These are phyloP conservation scores for Azemiops feae DNA, from an alignment of 2,113 vertebrate species.

Conservation along the genomic window DNA sequence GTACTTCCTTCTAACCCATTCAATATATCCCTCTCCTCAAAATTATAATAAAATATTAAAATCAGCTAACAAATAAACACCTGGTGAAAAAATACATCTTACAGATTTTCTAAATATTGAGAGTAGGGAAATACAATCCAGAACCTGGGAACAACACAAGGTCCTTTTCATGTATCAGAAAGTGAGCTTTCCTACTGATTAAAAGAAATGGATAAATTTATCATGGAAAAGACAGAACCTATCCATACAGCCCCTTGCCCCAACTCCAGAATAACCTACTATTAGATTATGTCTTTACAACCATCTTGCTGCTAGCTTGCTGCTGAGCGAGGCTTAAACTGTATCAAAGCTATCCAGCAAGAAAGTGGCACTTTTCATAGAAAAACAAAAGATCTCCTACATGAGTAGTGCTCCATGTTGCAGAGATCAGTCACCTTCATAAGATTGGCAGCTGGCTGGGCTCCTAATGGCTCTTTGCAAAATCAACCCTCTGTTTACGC, in stretches of 20 bases:
- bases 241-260: not conserved
- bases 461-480: not conserved
- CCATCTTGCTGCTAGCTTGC: not conserved
- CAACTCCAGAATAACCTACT: not conserved
- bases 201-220: not conserved
- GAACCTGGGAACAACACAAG: not conserved
- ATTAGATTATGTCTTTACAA: not conserved
- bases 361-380: not conserved
- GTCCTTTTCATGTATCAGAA: not conserved
- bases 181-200: not conserved
- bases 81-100: not conserved
- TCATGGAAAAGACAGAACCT: not conserved
- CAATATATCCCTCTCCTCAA: not conserved
- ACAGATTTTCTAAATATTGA: not conserved
- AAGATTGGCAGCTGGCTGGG: not conserved
- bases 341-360: not conserved
- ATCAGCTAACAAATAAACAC: not conserved
- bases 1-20: not conserved
- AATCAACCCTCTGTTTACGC: not conserved
- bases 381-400: not conserved
- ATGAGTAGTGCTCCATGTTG: not conserved
- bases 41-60: not conserved
- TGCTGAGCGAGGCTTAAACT: not conserved
- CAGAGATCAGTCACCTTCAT: not conserved
- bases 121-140: not conserved